Conservation (phyloP, 2,888 invertebrate genomes). For the Tribolium freemani region DNA sequence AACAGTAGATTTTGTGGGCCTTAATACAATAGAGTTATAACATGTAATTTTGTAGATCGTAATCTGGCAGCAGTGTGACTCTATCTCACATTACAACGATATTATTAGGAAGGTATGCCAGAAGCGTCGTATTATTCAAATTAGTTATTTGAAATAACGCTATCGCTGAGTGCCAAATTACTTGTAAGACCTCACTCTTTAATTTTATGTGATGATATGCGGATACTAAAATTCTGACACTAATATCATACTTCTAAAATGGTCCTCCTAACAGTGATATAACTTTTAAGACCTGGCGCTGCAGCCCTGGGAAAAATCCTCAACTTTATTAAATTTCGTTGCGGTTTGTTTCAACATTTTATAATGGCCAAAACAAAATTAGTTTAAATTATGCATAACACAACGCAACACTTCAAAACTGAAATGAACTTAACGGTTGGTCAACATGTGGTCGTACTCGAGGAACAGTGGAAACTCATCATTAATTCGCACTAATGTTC, state of each 20-base stretch:
- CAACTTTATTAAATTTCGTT: conserved; percentile 27
- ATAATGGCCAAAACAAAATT: background rate
- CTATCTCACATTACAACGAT: conserved; percentile 45
- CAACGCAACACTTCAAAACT: background rate
- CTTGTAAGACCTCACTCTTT: conserved; percentile 40
- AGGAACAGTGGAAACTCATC: background rate
- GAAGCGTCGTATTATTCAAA: conserved; percentile 48
- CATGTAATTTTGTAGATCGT: conserved; percentile 50
- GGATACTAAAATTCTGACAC: conserved; percentile 34
- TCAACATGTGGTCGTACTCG: conserved; percentile 3
- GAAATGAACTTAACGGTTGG: conserved; percentile 20
- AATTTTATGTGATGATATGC: conserved; percentile 47
- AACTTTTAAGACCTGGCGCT: background rate
- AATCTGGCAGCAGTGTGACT: conserved; percentile 46
- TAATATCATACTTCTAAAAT: conserved; percentile 27
- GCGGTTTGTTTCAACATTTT: conserved; percentile 18
- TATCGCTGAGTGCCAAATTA: conserved; percentile 49
- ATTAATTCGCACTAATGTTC: conserved; percentile 23
- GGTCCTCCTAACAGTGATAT: conserved; percentile 21
- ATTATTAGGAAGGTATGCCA: conserved; percentile 47
- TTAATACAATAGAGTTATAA: conserved; percentile 45
- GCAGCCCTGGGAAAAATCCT: conserved; percentile 21
- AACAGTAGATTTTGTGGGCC: conserved; percentile 26
- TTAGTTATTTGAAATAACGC: conserved; percentile 48
- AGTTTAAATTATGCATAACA: background rate